Evolutionary conservation across 2,797 vertebrate species (phyloP), one percentile per base, ranked within the genome.

Genomic region (Sphenodon punctatus): DNA sequence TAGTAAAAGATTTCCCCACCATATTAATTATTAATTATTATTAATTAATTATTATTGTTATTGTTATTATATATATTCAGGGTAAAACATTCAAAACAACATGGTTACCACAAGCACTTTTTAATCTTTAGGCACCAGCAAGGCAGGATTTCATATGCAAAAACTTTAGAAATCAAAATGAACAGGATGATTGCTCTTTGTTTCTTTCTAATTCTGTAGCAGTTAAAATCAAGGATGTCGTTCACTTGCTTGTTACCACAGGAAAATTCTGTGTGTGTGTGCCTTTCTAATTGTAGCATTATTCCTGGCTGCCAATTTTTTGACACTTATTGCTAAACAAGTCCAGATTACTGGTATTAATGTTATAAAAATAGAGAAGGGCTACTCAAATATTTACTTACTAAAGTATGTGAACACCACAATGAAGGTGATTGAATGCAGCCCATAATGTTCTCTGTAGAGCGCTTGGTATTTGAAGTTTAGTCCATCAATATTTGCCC

Each of bases 71-170:
- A n/a, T n/a, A n/a, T 49, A 41, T 66, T 82, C 67, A 71, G 30
- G 69, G 88, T 82, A 82, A 84, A 85, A 32, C 59, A 80, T 71
- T 77, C 53, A 60, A 67, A 5, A 70, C 78, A 67, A 78, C 75
- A 74, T 17, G 8, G 76, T 77, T 65, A 43, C 12, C 4, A 14
- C 43, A 68, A 69, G 79, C 61, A 82, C 74, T 75, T 88, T 53
- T 41, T 27, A 19, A 49, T 49, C n/a, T 49, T 49, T 49, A 49
- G 23, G 48, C 25, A 49, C 14, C 42, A 70, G 15, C 22, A 49
- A 32, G 22, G 14, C 49, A 11, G 20, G 80, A 80, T 76, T 65
- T 25, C 53, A 78, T 80, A 69, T 48, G 85, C 67, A 84, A 70
- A 82, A 82, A 30, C 43, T 45, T 51, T 23, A 41, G 67, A 46